Conservation (phyloP, 2,113 vertebrate species). For the Aviceda subcristata region DNA sequence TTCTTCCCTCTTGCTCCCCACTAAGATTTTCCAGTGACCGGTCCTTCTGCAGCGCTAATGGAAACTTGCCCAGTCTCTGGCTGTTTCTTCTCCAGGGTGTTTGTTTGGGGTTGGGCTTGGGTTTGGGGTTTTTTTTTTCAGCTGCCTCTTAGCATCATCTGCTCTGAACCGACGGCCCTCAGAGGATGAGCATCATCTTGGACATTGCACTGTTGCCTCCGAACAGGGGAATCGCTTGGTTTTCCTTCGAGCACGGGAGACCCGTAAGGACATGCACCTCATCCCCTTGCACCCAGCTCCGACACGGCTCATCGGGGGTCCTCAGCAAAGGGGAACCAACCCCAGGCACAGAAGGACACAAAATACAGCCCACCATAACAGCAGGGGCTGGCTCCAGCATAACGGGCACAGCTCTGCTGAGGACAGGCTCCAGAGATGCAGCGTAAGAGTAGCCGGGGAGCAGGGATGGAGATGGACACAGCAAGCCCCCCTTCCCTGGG, state of each 20-base stretch:
- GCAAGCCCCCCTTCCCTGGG: background rate
- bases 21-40: conserved; percentile 55
- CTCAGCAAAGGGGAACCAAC: background rate
- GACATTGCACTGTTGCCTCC: background rate
- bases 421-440: background rate
- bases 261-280: accelerated
- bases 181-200: background rate
- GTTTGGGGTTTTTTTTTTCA: background rate
- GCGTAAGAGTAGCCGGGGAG: background rate
- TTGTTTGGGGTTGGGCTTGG: background rate
- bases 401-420: background rate
- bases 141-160: background rate
- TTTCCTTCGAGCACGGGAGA: accelerated
- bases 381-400: background rate
- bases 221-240: accelerated
- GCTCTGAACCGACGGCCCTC: background rate
- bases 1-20: conserved; percentile 35
- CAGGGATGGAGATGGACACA: background rate
- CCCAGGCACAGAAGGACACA: background rate
- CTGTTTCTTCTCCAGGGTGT: background rate
- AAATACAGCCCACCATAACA: accelerated
- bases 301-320: accelerated
- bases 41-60: background rate
- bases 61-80: background rate
- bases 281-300: accelerated